Conservation (phyloP, 2,797 vertebrate genomes). For the Chromis chromis region DNA sequence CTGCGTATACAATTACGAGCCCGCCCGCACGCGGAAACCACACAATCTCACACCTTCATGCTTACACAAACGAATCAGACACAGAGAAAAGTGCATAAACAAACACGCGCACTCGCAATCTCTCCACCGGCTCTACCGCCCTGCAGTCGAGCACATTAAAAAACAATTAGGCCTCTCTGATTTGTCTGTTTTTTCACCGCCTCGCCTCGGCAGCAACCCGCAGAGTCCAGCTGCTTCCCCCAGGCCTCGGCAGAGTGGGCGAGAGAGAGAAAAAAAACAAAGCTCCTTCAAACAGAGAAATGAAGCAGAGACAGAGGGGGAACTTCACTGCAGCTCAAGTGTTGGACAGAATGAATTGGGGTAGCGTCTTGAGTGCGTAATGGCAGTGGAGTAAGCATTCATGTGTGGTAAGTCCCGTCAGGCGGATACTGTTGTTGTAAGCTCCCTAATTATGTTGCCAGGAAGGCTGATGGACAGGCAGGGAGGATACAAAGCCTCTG, state of each 20-base stretch:
- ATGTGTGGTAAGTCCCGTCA: constrained; percentile 64
- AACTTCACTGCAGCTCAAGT: constrained; percentile 51
- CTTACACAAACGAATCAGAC: constrained; percentile 1
- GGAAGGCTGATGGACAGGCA: constrained; percentile 68
- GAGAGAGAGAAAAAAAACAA: constrained; percentile 3
- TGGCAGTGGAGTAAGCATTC: constrained; percentile 53
- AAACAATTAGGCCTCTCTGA: constrained; percentile 74
- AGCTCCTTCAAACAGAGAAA: constrained; percentile 35
- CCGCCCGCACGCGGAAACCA: neutral
- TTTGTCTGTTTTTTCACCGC: constrained; percentile 65
- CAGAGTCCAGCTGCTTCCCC: constrained; percentile 68
- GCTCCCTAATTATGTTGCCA: constrained; percentile 76
- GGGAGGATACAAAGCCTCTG: constrained; percentile 27
- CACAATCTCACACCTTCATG: neutral
- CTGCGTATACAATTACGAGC: neutral
- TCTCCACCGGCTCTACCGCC: constrained; percentile 22
- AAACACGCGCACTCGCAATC: constrained; percentile 11
- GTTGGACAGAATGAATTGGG: constrained; percentile 51
- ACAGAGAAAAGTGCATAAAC: constrained; percentile 2
- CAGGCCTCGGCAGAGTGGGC: constrained; percentile 44
- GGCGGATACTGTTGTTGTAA: constrained; percentile 66
- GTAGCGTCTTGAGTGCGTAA: constrained; percentile 57
- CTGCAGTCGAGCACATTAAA: constrained; percentile 72
- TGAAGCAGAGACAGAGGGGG: constrained; percentile 3
- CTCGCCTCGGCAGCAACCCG: constrained; percentile 49